Conservation (phyloP, 2,113 vertebrate genomes). For the Mus musculus region GRCm39 chrX:151462501-151463000, state of each 20-base stretch:
- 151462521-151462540: background rate
- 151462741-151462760: background rate
- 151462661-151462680: background rate
- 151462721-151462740: background rate
- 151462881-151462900: background rate
- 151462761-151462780: background rate
- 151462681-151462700: background rate
- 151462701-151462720: background rate
- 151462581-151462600: no score
- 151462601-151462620: fast-evolving
- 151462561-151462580: background rate
- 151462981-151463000: no score
- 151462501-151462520: background rate
- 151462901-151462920: background rate
- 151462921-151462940: background rate
- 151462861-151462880: background rate
- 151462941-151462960: background rate
- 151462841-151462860: background rate
- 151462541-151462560: no score
- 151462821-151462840: background rate
- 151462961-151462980: background rate
- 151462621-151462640: background rate
- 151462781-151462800: background rate
- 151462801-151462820: background rate
- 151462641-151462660: background rate